Evolutionary conservation across 1,140 invertebrate genomes (phyloP).

Genomic region (Dolichoris vasculosae): DNA sequence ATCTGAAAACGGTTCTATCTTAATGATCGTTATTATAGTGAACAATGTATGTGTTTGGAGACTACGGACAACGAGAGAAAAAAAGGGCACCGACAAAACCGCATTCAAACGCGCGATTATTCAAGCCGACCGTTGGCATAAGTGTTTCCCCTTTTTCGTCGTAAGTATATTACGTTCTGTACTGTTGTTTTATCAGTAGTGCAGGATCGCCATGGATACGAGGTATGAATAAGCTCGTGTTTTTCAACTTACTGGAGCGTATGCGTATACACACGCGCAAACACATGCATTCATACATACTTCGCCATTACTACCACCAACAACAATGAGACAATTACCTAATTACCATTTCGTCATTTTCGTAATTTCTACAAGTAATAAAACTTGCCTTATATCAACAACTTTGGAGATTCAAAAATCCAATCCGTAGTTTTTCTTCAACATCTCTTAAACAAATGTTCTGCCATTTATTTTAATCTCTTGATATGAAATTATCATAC

Average conservation of each 20-base stretch:
- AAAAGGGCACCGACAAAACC: background rate
- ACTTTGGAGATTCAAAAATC: too few species aligned
- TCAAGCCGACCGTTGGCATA: conserved; percentile 53
- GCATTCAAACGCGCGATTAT: background rate
- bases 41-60: background rate
- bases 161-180: conserved; percentile 62
- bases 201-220: conserved; percentile 74
- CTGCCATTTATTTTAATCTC: too few species aligned
- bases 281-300: too few species aligned
- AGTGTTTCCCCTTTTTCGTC: conserved; percentile 65
- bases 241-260: background rate
- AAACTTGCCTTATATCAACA: conserved; percentile 43
- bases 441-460: too few species aligned
- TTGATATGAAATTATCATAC: too few species aligned
- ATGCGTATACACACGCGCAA: conserved; percentile 4
- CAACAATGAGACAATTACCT: conserved; percentile 54
- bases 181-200: conserved; percentile 75
- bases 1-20: background rate
- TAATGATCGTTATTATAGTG: too few species aligned
- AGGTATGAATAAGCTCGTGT: conserved; percentile 69
- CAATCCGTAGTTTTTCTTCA: too few species aligned
- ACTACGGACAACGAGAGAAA: background rate
- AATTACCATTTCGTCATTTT: conserved; percentile 71
- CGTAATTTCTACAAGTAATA: background rate
- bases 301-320: too few species aligned